These are phyloP conservation scores for Amazona guildingii DNA, from an alignment of 2,113 vertebrate species.

Conservation along the genomic window DNA sequence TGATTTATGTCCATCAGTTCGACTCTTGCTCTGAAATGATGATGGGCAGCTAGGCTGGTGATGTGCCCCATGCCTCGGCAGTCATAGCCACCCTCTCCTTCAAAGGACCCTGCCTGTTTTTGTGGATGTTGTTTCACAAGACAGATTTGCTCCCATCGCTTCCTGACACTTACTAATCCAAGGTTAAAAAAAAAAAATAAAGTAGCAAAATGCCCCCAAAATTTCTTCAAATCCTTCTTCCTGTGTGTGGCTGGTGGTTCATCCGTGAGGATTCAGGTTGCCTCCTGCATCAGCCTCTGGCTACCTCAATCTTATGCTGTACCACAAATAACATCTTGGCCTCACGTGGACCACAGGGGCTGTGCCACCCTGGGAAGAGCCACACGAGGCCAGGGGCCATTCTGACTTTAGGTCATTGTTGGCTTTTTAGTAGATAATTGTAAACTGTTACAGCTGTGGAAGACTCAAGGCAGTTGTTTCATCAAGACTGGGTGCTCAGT, in stretches of 20 bases:
- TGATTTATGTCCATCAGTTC: background rate
- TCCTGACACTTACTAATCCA: background rate
- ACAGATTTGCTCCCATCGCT: background rate
- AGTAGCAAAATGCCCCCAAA: fast-evolving
- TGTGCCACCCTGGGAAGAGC: background rate
- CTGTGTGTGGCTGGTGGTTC: background rate
- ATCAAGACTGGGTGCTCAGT: background rate
- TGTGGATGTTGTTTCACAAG: conserved; percentile 40
- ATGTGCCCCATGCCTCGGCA: fast-evolving
- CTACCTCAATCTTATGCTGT: background rate
- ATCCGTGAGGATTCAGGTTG: background rate
- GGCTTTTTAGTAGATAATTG: background rate
- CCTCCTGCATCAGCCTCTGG: background rate
- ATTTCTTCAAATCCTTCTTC: background rate
- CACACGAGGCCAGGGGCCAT: fast-evolving
- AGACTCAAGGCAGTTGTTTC: background rate
- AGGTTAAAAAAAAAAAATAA: background rate
- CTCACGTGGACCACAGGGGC: background rate
- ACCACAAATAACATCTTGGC: background rate
- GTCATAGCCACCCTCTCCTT: background rate
- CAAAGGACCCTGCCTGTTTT: background rate
- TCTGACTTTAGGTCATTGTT: background rate
- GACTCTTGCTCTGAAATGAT: background rate
- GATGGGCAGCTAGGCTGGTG: background rate
- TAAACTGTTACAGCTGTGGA: background rate